Percentiles rank a stretch among this genome's conserved stretches.
phyloP scores from a whole-genome alignment of 2,113 vertebrate genomes.

The Nyctibius bracteatus region DNA sequence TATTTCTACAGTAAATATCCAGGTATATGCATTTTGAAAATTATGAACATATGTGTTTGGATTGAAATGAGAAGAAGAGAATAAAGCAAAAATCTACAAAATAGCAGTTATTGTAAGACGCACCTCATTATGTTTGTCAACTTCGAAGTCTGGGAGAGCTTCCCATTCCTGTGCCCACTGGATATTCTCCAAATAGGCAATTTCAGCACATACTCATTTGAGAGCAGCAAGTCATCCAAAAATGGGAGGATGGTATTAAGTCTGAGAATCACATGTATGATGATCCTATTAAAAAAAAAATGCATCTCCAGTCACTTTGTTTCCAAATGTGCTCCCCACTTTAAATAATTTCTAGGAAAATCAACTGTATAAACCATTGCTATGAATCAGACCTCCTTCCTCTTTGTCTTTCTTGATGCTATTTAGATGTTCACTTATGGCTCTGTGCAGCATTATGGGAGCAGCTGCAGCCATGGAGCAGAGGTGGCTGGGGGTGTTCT shows the following conservation, averaged over 20 bases:
- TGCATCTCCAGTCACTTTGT: not conserved
- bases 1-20: conserved; percentile 52
- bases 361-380: not conserved
- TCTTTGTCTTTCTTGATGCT: not conserved
- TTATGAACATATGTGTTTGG: conserved; percentile 61
- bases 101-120: conserved; percentile 22
- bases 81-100: conserved; percentile 39
- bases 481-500: not conserved
- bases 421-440: not conserved
- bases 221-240: conserved; percentile 35
- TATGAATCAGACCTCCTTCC: fast-evolving
- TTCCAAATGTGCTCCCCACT: not conserved
- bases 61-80: conserved; percentile 38
- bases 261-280: not conserved
- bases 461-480: not conserved
- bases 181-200: conserved; percentile 45
- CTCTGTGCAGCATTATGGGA: not conserved
- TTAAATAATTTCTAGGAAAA: not conserved
- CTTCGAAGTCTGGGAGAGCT: conserved; percentile 42
- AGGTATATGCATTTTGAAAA: conserved; percentile 51
- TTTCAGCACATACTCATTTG: not conserved
- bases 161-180: conserved; percentile 43
- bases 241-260: not conserved
- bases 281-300: not conserved
- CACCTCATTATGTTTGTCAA: conserved; percentile 36